Base-by-base conservation (phyloP, 2,888 invertebrate genomes). In the Myopa tessellatipennis region DNA sequence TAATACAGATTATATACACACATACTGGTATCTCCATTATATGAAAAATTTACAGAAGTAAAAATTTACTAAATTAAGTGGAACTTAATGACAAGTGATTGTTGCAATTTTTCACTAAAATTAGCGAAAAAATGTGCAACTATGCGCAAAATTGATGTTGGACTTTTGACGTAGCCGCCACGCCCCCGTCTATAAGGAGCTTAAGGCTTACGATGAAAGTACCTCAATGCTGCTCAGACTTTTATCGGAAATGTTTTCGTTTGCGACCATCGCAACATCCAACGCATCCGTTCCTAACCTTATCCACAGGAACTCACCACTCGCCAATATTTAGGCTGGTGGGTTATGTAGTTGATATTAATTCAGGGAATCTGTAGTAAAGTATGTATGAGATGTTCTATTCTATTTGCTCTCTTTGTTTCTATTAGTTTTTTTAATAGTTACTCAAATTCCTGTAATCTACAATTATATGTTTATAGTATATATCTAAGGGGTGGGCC, bases 91-190 rank as follows among this genome's bases (percentile, higher is more conserved):
- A 87, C 87, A 88, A 87, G 88, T 88, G 88, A 88, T 85, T 84
- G 82, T 84, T 79, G 80, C 82, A 79, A 81, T 79, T 78, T 69
- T 76, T 74, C 61, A 52, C 67, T 74, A n/a, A 34, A 26, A 40
- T 60, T 45, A 60, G 65, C 12, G 70, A 72, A 45, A 75, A 74
- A 69, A 63, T 60, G 76, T 82, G 80, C 74, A 82, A 84, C 83
- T 85, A 82, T 85, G 87, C 89, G 87, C 88, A 88, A 89, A 89
- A 88, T 88, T 88, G 85, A 88, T 89, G 88, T 89, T 89, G 89
- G 88, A 88, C 88, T 87, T 84, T 84, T 82, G 85, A 82, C 85
- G 75, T 45, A 60, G 75, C 58, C 36, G 26, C 85, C 83, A 82
- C 80, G 83, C 85, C 84, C 84, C 80, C 82, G 83, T 84, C 85